Evolutionary conservation across 2,113 vertebrate genomes (phyloP), one percentile per base, ranked within the genome.

Genomic region (Nothocercus nigrocapillus): DNA sequence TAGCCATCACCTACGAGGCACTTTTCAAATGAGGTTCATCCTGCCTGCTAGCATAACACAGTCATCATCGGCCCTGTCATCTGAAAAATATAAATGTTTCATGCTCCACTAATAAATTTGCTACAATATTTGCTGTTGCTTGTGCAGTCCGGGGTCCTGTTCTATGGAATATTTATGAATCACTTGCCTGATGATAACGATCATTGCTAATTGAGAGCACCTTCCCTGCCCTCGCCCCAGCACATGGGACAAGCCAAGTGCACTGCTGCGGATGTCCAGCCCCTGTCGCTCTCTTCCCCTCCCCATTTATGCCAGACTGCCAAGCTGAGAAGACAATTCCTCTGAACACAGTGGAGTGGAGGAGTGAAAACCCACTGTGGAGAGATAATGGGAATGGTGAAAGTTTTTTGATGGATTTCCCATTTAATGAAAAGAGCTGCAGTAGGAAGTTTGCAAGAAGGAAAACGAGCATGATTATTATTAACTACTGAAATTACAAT

Each of bases 51-150:
- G 77, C 73, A 92, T 94, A 97, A 96, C 90, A 81, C 67, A 96
- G 94, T 92, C 97, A 97, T 98, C 97, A 97, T 97, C 95, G 88
- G 80, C 53, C 91, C 88, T 96, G 96, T 97, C 96, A 96, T 87
- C 92, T 88, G 80, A 95, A 95, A 96, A 94, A 96, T 97, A 97
- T 94, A 91, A 97, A 97, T 80, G 94, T 91, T 94, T 94, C 93
- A 88, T 91, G 92, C 85, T 93, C 87, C 81, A 42, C 94, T 97
- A 95, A 97, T 97, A 97, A 96, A 97, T 97, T 89, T 94, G 74
- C 84, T 80, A 62, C 83, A 96, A 88, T 93, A 95, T 96, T 96
- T 95, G 87, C 85, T 88, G 82, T 93, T 96, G 73, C 90, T 91
- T 91, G 86, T 86, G 63, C 68, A 94, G 81, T 85, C 45, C 20